phyloP scores from a whole-genome alignment of 2,888 invertebrate genomes.

The Eupithecia inturbata region DNA sequence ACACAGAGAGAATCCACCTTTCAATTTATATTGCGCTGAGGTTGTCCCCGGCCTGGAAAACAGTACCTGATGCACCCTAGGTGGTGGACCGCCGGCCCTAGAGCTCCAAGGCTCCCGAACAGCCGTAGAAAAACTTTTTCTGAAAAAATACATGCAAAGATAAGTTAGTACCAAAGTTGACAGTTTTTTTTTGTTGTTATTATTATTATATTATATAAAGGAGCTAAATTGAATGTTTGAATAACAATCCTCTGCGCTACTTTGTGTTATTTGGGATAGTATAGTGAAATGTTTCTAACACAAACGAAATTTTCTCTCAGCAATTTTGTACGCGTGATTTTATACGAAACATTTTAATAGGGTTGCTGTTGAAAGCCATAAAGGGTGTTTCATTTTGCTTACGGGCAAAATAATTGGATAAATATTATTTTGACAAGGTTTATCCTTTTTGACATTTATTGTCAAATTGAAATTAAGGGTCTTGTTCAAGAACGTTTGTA shows the following conservation, averaged over 20 bases:
- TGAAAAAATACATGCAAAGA: too few species aligned
- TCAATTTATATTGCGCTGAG: too few species aligned
- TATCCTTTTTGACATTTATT: background rate
- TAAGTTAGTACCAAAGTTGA: too few species aligned
- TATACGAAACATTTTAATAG: conserved; percentile 41
- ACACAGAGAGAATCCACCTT: too few species aligned
- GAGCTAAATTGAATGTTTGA: background rate
- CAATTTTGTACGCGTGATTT: conserved; percentile 42
- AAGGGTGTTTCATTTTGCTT: conserved; percentile 11
- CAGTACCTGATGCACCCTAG: too few species aligned
- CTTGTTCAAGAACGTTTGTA: background rate
- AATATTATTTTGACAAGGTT: background rate
- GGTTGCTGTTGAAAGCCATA: conserved; percentile 9
- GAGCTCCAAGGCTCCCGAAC: too few species aligned
- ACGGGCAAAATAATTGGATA: conserved; percentile 11
- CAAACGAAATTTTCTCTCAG: conserved; percentile 40
- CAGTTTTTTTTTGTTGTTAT: too few species aligned
- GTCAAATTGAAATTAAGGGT: background rate
- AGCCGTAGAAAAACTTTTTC: too few species aligned
- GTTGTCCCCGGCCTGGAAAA: too few species aligned
- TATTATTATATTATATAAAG: too few species aligned
- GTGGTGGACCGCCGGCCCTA: too few species aligned
- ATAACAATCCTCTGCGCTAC: background rate
- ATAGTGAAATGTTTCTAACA: conserved; percentile 45
- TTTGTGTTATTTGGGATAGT: conserved; percentile 21